phyloP scores from a whole-genome alignment of 1,140 invertebrate genomes.

The Idris sp. region DNA sequence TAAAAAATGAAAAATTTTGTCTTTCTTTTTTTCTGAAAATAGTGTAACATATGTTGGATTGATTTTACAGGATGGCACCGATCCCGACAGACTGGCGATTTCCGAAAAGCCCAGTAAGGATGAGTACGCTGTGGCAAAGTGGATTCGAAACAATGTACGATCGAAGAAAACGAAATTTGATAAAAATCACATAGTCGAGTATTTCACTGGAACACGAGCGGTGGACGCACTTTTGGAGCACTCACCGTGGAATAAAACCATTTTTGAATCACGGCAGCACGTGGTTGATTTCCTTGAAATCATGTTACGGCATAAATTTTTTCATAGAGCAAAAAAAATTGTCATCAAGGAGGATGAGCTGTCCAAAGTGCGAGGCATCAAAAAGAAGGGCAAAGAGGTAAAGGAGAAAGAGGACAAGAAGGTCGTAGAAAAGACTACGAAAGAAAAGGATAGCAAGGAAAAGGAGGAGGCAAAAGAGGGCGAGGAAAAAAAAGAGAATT shows the following conservation, averaged over 20 bases:
- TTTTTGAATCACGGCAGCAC: slow-evolving; percentile 90
- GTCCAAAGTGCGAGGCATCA: slow-evolving; percentile 80
- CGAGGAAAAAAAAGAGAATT: slow-evolving; percentile 65
- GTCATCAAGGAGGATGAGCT: slow-evolving; percentile 75
- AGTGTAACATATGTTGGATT: slow-evolving; percentile 5
- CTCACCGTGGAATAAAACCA: slow-evolving; percentile 92
- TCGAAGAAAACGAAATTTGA: slow-evolving; percentile 95
- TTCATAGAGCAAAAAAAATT: slow-evolving; percentile 94
- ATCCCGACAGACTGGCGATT: slow-evolving; percentile 77
- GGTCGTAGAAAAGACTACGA: slow-evolving; percentile 65
- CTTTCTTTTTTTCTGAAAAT: too few relatives aligned
- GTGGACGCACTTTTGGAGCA: slow-evolving; percentile 91
- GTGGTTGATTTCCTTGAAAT: slow-evolving; percentile 89
- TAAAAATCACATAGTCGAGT: slow-evolving; percentile 96
- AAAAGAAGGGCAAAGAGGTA: slow-evolving; percentile 81
- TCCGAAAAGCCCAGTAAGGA: slow-evolving; percentile 90
- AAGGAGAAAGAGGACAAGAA: slow-evolving; percentile 78
- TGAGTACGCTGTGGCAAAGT: slow-evolving; percentile 95
- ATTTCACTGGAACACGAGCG: slow-evolving; percentile 96
- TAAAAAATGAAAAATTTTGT: too few relatives aligned
- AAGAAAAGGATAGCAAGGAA: slow-evolving; percentile 63
- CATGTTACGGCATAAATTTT: slow-evolving; percentile 95
- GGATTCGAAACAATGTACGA: slow-evolving; percentile 94
- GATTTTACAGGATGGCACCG: slow-evolving; percentile 79
- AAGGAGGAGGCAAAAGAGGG: slow-evolving; percentile 59